A percentile compares a stretch with the other conserved stretches of the same genome.
Evolutionary conservation across 2,113 vertebrate species (phyloP).

Genomic region (Aepyceros melampus): DNA sequence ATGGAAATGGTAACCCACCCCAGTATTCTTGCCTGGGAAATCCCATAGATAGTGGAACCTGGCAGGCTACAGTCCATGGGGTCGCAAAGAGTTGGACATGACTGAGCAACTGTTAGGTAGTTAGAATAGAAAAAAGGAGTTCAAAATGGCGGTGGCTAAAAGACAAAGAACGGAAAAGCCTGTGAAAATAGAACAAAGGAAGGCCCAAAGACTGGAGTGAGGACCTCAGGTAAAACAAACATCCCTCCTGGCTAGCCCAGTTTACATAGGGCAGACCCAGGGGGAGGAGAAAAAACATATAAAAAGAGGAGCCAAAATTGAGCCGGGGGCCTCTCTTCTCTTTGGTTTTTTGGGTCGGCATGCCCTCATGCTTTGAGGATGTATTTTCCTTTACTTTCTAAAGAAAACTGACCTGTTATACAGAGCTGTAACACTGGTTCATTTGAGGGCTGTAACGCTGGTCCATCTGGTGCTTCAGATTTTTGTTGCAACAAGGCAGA

Average conservation of each 20-base stretch:
- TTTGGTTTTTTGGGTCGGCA: not conserved
- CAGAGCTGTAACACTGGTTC: not conserved
- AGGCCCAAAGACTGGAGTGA: not conserved
- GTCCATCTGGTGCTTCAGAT: fast-evolving
- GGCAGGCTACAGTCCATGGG: not conserved
- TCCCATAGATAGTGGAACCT: not conserved
- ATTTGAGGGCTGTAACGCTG: not conserved
- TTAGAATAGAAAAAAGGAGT: not conserved
- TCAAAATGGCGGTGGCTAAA: not conserved
- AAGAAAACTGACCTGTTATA: not conserved
- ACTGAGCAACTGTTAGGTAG: not conserved
- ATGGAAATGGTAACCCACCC: not conserved
- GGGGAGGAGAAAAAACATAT: not conserved
- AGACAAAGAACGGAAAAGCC: not conserved
- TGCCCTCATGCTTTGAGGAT: not conserved
- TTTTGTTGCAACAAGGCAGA: not conserved
- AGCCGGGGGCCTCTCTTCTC: not conserved
- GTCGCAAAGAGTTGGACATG: not conserved
- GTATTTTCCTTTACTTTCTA: not conserved
- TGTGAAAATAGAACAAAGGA: not conserved
- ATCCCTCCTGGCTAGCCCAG: not conserved
- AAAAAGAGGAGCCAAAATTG: not conserved
- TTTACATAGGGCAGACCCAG: not conserved
- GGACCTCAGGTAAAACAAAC: not conserved
- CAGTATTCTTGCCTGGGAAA: not conserved